Percentiles rank a stretch among this genome's conserved stretches.
Conservation (phyloP, 2,113 vertebrate species). For the Pseudorasbora parva region DNA sequence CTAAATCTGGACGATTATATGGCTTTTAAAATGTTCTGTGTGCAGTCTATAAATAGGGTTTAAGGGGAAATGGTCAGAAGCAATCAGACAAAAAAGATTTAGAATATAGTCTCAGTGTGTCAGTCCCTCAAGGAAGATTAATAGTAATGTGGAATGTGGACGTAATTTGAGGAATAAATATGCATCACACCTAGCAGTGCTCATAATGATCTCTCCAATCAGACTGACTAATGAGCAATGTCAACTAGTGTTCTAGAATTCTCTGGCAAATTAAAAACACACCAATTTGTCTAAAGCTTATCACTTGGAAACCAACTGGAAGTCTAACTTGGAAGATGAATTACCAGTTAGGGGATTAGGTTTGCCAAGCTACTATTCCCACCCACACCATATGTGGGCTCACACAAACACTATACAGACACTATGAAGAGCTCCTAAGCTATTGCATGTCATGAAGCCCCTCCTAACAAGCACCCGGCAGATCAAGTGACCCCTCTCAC, state of each 20-base stretch:
- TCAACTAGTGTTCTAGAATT: not conserved
- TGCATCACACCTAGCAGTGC: not conserved
- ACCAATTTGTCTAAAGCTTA: conserved; percentile 15
- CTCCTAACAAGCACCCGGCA: conserved; percentile 35
- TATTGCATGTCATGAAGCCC: conserved; percentile 47
- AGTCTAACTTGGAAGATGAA: not conserved
- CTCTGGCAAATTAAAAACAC: conserved; percentile 14
- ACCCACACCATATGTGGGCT: conserved; percentile 33
- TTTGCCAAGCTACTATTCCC: conserved; percentile 17
- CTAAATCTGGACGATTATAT: not conserved
- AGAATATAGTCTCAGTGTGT: not conserved
- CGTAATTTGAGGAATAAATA: not conserved
- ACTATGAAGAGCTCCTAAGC: conserved; percentile 32
- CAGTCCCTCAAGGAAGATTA: not conserved
- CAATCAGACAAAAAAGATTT: not conserved
- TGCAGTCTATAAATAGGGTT: conserved; percentile 6
- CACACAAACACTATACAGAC: conserved; percentile 48
- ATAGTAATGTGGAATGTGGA: not conserved
- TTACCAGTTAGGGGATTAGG: not conserved
- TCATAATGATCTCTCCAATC: conserved; percentile 3
- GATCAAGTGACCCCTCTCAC: conserved; percentile 69
- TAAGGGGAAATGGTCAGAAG: not conserved
- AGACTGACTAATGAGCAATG: not conserved
- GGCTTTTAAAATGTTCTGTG: not conserved
- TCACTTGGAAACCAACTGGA: conserved; percentile 3